Base-by-base conservation (phyloP, 53 echinoderm and acorn worm genomes). In the Hippasteria phrygiana region DNA sequence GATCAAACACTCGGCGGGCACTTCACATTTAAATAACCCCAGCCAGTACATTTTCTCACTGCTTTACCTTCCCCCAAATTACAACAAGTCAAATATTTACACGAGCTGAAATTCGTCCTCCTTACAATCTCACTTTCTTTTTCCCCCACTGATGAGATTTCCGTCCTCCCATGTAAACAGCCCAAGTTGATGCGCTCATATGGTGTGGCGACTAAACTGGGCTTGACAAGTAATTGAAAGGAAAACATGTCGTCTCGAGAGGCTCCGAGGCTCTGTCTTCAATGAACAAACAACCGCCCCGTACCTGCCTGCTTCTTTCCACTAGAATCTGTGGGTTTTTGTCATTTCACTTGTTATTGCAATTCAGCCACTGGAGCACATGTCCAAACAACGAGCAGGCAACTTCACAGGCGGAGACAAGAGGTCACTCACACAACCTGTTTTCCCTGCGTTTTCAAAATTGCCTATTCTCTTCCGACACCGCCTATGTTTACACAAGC, bases 141-240 rank as follows among this genome's bases (percentile, higher is more conserved):
- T 59, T 59, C 59, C n/a, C n/a, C n/a, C n/a, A n/a, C n/a, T 59
- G n/a, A 24, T 59, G 59, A 59, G 59, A 20, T 59, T 14, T 59
- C 8, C 26, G n/a, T 20, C 22, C 59, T 59, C 59, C 59, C 59
- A 20, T 59, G 59, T 24, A 59, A 59, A 59, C 59, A 59, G 26
- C 59, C 26, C 59, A 59, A 24, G 59, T n/a, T 2, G 59, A 26
- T 24, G 59, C 2, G 24, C 59, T 24, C 59, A 18, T 26, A 4
- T 26, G 0, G 8, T 7, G n/a, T 59, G 59, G 26, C 59, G 59
- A 59, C 59, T 24, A 59, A 8, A 24, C 24, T 43, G 28, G 42
- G 73, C 73, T 22, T 0, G 24, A 18, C 67, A 34, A 73, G 34
- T 54, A 62, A 80, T 59, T 62, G 62, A 80, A 80, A 80, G 80